phyloP scores from a whole-genome alignment of 2,113 vertebrate species.

The Chaetura pelagica region DNA sequence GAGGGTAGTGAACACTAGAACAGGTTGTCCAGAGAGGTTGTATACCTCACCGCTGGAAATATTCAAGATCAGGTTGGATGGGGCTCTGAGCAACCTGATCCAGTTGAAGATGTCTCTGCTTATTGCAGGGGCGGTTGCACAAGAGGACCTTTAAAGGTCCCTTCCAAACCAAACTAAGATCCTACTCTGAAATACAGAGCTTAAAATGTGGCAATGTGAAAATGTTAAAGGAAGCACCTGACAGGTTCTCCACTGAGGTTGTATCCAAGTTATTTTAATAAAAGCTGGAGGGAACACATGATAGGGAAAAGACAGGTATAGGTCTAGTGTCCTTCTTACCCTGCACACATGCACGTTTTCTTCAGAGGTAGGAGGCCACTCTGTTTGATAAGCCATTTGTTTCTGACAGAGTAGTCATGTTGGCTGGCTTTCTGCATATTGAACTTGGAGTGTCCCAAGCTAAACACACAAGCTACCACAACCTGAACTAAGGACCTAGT shows the following conservation, averaged over 20 bases:
- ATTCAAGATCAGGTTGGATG: background rate
- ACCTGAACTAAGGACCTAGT: background rate
- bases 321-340: background rate
- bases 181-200: background rate
- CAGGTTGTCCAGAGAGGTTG: background rate
- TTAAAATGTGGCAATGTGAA: background rate
- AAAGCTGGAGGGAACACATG: background rate
- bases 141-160: background rate
- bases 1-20: background rate
- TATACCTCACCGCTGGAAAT: background rate
- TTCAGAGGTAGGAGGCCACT: background rate
- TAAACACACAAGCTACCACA: background rate
- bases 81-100: background rate
- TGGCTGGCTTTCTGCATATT: background rate
- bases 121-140: background rate
- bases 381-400: background rate
- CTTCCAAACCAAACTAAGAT: background rate
- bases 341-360: background rate
- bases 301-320: background rate
- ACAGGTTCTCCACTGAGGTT: background rate
- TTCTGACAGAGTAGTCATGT: background rate
- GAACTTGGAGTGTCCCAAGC: background rate
- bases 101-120: background rate
- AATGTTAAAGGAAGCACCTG: background rate
- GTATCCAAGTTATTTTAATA: background rate